Evolutionary conservation across 2,113 vertebrate species (phyloP).

Genomic region (Kobus ellipsiprymnus): DNA sequence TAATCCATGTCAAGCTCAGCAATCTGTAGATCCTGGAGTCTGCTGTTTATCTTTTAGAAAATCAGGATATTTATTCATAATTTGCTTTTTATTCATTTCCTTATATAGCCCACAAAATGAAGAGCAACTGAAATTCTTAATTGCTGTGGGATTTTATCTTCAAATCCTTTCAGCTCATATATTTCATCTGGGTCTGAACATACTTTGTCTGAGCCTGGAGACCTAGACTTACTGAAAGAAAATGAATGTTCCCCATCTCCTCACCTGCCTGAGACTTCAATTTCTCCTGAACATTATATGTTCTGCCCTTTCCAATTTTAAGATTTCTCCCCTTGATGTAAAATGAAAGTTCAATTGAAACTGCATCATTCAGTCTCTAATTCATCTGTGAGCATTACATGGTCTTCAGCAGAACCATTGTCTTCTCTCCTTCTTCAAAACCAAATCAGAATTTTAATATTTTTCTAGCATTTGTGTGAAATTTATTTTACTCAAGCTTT

Average conservation of each 20-base stretch:
- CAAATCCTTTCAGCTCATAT: background rate
- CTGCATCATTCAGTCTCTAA: background rate
- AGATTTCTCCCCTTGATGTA: background rate
- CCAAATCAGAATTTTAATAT: background rate
- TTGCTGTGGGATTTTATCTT: background rate
- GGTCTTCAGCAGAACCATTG: background rate
- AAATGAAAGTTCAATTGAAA: background rate
- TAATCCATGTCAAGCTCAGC: background rate
- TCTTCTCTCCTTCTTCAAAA: background rate
- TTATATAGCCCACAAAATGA: background rate
- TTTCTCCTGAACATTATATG: background rate
- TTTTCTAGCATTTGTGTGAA: background rate
- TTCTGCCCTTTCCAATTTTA: background rate
- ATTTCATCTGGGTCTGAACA: background rate
- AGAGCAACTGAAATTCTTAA: background rate
- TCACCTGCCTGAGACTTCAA: background rate
- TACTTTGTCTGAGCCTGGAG: background rate
- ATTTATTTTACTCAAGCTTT: background rate
- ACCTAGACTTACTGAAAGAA: background rate
- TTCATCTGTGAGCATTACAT: background rate
- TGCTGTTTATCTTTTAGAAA: background rate
- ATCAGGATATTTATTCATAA: background rate
- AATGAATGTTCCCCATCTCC: background rate
- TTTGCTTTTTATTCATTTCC: background rate
- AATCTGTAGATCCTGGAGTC: background rate